Base-by-base conservation (phyloP, 2,888 invertebrate species). In the Tanytarsus gracilentus region DNA sequence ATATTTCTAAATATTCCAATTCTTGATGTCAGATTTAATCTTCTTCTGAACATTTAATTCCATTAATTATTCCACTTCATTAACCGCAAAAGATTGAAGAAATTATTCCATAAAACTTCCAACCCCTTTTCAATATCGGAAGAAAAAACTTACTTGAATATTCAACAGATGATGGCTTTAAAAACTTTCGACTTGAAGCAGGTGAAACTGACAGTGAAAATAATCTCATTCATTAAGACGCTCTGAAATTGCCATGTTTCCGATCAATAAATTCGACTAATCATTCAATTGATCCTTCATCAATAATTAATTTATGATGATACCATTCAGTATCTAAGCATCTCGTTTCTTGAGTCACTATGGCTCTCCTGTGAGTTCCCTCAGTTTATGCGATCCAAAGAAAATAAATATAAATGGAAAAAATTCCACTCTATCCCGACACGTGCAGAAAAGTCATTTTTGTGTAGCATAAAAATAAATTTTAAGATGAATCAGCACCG, bases 221-320 rank as follows among this genome's bases (percentile, higher is more conserved):
- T 44, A 44, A 44, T 44, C 44, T 18, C 44, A 44, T 44, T 44
- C 44, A 44, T 44, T 44, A 44, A 44, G 33, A 11, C 33, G n/a
- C 16, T 36, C 7, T 36, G 14, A 36, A 16, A n/a, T 36, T 36
- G 14, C 16, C 21, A 44, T n/a, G n/a, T 21, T 44, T 44, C 44
- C 44, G 18, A 23, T 18, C 44, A 44, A 44, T 44, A 44, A 44
- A 44, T 44, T 44, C n/a, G 18, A 23, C 21, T 44, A 44, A 44
- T 44, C 44, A 9, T 23, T 18, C n/a, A n/a, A 18, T 23, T 44
- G 21, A 44, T 44, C 49, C 49, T 49, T 49, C 25, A 49, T 49
- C 49, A 49, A 49, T 49, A 49, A 49, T 49, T 49, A 49, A 49
- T 49, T 49, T 49, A 49, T 27, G 49, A 49, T 49, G 49, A 49